A percentile compares a stretch with the other conserved stretches of the same genome.
phyloP scores from a whole-genome alignment of 1,140 invertebrate species.

The Musca vetustissima region DNA sequence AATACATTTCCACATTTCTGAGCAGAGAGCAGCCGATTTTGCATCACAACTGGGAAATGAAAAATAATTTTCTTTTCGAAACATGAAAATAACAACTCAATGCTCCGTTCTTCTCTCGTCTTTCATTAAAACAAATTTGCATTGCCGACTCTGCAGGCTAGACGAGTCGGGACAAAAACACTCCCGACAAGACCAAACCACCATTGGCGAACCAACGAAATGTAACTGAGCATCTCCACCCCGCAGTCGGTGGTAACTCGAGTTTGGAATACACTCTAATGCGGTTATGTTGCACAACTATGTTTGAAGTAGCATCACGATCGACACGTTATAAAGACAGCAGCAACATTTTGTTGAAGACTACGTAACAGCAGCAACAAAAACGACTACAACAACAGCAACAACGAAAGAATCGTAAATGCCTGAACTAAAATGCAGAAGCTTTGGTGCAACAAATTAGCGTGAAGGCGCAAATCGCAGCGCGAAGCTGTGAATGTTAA shows the following conservation, averaged over 20 bases:
- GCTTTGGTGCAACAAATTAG: conserved; percentile 31
- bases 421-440: conserved; percentile 27
- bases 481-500: conserved; percentile 29
- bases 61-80: conserved; percentile 11
- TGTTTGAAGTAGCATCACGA: conserved; percentile 23
- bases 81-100: background rate
- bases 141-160: background rate
- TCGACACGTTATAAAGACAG: conserved; percentile 17
- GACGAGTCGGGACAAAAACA: background rate
- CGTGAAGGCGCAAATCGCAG: conserved; percentile 32
- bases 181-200: too few relatives aligned
- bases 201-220: background rate
- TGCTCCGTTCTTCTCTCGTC: background rate
- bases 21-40: background rate
- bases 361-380: too few relatives aligned
- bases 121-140: conserved; percentile 6
- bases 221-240: background rate
- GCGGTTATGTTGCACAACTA: conserved; percentile 19
- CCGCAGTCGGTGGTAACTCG: too few relatives aligned
- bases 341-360: conserved; percentile 3
- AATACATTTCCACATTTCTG: background rate
- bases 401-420: too few relatives aligned
- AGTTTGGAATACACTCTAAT: conserved; percentile 7
- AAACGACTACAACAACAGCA: too few relatives aligned
- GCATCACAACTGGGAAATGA: background rate